Base-by-base conservation (phyloP, 2,888 invertebrate genomes). In the Agrypnus murinus region DNA sequence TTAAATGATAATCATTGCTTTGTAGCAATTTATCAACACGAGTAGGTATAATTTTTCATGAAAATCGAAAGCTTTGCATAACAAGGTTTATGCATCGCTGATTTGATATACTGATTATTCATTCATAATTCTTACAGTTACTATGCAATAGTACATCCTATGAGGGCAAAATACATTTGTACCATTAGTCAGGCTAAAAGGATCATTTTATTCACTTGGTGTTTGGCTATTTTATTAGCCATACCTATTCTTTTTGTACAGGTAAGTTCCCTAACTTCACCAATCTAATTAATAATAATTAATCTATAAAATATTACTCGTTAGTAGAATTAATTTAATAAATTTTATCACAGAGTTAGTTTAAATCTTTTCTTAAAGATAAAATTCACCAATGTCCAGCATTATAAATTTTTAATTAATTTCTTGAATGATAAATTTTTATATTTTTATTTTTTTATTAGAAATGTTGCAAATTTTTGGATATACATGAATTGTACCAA, bases 71-170 rank as follows among this genome's bases (percentile, higher is more conserved):
- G 45, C 53, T 63, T 5, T 36, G 62, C 62, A 63, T 12, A 50
- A 19, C 5, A 2, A 7, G n/a, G 12, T 14, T 46, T 14, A 12
- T 15, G 40, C n/a, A 17, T 15, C 15, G 36, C 36, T 5, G 10
- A n/a, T 17, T 43, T 59, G 59, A 40, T 17, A 14, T 14, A n/a
- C 9, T 59, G 25, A 43, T 55, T 55, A 17, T 19, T 55, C 36
- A 55, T 32, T 12, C 25, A 48, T 48, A 10, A 55, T 62, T 57
- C 67, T 84, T 85, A 38, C 85, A 92, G 92, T 81, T 92, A 91
- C 83, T 90, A 92, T 79, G 92, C 92, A 57, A 92, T 92, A 69
- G 89, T 91, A 19, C 90, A 92, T 83, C 92, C 92, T 3, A 90
- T 92, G 87, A 88, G 87, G 81, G 91, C 92, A 34, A 90, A 91